Base-by-base conservation (phyloP, 2,888 invertebrate species). In the Pachycephus smyrnensis region DNA sequence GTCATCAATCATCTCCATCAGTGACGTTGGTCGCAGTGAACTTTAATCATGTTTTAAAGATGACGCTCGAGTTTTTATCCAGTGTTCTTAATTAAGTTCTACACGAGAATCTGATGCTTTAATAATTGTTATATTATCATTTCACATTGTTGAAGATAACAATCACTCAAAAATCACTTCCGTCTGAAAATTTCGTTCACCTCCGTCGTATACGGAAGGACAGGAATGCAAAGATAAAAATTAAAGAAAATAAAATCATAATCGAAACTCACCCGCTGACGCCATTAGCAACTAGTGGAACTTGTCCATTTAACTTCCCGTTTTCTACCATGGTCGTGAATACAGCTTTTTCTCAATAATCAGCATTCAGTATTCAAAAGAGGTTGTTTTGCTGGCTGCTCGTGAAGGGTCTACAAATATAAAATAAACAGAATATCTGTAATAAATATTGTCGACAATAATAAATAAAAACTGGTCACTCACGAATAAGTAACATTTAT, bases 321-420 rank as follows among this genome's bases (percentile, higher is more conserved):
- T 80, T 84, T 69, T 88, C 86, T 75, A 86, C 84, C 86, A 88
- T 88, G 75, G 80, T 83, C 30, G 75, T 78, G 31, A 75, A 37
- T 82, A 33, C 73, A 30, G 36, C 40, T 30, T 35, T 9, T 23
- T 69, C 40, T 75, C 12, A 69, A 31, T 73, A 80, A 79, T 79
- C 77, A 80, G 76, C 82, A 80, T 84, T 15, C 80, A 82, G 78
- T 73, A 32, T 69, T 73, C 76, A 23, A 77, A 37, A n/a, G n/a
- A n/a, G n/a, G n/a, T n/a, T 1, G 2, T 15, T 55, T 55, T 1
- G 55, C 23, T 9, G 76, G 75, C 73, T 32, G 55, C 71, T 73
- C 37, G 36, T 15, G 12, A 12, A 40, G 69, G n/a, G 73, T 35
- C 81, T 82, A 69, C 2, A 71, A 81, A 77, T 78, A 37, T 3